A percentile compares a stretch with the other conserved stretches of the same genome.
Conservation (phyloP, 2,797 vertebrate genomes). For the Etheostoma perlongum region DNA sequence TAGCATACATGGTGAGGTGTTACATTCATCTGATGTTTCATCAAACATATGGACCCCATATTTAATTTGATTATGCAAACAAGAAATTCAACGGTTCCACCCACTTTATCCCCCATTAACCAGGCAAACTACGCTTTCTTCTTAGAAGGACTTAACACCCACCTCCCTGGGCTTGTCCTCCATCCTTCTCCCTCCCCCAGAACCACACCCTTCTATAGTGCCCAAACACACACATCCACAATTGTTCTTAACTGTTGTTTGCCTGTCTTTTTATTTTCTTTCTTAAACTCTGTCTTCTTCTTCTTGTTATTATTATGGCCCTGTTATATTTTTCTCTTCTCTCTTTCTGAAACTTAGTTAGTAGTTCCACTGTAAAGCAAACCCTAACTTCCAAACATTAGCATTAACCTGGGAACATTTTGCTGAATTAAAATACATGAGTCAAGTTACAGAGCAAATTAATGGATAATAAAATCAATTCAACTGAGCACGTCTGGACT, state of each 20-base stretch:
- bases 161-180: conserved; percentile 14
- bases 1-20: conserved; percentile 31
- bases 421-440: neutral
- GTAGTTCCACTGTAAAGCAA: neutral
- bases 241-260: neutral
- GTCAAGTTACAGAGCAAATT: neutral
- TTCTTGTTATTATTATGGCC: neutral
- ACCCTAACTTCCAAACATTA: neutral
- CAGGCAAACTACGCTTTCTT: conserved; percentile 51
- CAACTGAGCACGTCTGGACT: neutral
- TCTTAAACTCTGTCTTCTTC: neutral
- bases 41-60: conserved; percentile 73
- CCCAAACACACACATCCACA: conserved; percentile 18
- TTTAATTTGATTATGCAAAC: conserved; percentile 83
- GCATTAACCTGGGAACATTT: neutral
- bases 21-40: conserved; percentile 62
- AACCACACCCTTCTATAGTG: conserved; percentile 3
- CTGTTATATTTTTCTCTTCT: neutral
- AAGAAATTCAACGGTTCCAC: conserved; percentile 24
- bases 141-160: conserved; percentile 27
- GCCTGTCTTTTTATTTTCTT: neutral
- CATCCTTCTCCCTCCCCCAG: conserved; percentile 5
- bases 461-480: conserved; percentile 15
- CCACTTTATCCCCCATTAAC: conserved; percentile 38
- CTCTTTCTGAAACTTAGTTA: neutral